Conservation (phyloP, 2,888 invertebrate species). For the Cinara cedri region DNA sequence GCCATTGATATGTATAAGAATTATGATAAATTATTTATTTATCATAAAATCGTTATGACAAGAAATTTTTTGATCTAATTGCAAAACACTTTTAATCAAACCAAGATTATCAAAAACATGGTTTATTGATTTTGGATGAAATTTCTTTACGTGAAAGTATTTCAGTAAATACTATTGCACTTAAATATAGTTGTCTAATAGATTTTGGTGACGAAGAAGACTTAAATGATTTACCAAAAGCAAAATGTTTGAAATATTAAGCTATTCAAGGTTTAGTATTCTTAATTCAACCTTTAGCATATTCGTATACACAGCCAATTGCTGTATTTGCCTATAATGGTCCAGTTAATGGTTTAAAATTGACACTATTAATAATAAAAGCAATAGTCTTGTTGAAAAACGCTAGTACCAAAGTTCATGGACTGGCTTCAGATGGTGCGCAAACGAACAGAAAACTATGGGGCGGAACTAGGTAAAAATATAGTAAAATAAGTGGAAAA, state of each 20-base stretch:
- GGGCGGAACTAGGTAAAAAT: too few relatives aligned
- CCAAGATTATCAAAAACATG: not conserved
- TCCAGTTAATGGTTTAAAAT: not conserved
- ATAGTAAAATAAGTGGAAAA: too few relatives aligned
- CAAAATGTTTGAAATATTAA: not conserved
- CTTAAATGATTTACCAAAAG: not conserved
- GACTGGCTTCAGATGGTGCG: not conserved
- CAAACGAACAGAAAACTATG: too few relatives aligned
- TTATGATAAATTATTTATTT: not conserved
- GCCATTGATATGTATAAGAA: not conserved
- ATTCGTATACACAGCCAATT: constrained; percentile 6
- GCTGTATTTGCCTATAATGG: not conserved
- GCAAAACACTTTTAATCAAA: not conserved
- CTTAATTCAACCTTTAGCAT: not conserved
- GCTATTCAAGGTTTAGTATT: constrained; percentile 16
- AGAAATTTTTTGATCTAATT: constrained; percentile 1
- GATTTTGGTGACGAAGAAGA: constrained; percentile 1
- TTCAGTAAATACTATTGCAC: not conserved
- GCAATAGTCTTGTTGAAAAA: not conserved
- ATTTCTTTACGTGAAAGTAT: not conserved
- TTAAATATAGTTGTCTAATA: not conserved
- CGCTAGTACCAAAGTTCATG: not conserved
- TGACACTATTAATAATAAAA: not conserved
- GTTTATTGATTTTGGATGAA: constrained; percentile 1
- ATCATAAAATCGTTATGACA: constrained; percentile 5